Conservation (phyloP, 2,888 invertebrate genomes). For the Drosophila paramelanica region DNA sequence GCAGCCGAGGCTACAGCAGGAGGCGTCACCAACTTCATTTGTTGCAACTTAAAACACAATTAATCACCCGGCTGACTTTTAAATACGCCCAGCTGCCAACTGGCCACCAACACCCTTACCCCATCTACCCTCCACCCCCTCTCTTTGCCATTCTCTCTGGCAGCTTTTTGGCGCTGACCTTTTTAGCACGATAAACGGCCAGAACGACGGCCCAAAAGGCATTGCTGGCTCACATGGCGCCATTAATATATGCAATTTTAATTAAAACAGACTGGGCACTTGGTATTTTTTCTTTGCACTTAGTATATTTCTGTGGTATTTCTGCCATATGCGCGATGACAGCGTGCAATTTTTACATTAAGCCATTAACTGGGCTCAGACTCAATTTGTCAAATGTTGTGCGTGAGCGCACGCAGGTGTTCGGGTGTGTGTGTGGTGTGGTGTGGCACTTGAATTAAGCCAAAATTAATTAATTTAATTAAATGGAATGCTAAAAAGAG, state of each 20-base stretch:
- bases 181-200: constrained; percentile 54
- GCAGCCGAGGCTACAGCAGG: constrained; percentile 16
- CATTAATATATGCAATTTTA: constrained; percentile 81
- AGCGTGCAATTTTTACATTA: constrained; percentile 70
- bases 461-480: constrained; percentile 70
- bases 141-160: background rate
- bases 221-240: constrained; percentile 57
- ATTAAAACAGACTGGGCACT: constrained; percentile 63
- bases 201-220: constrained; percentile 22
- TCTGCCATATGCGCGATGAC: constrained; percentile 58
- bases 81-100: constrained; percentile 60
- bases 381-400: constrained; percentile 67
- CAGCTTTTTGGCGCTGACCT: constrained; percentile 61
- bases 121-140: background rate
- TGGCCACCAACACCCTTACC: background rate
- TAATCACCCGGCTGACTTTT: constrained; percentile 74
- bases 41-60: constrained; percentile 76
- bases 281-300: background rate
- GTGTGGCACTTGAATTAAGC: constrained; percentile 4
- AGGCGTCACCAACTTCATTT: constrained; percentile 62
- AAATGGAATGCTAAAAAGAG: constrained; percentile 1
- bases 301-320: constrained; percentile 7
- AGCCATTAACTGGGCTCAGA: constrained; percentile 50
- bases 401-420: constrained; percentile 60
- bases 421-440: background rate